A percentile compares a stretch with the other conserved stretches of the same genome.
Evolutionary conservation across 2,113 vertebrate genomes (phyloP).

Genomic region (Macquaria ambigua): DNA sequence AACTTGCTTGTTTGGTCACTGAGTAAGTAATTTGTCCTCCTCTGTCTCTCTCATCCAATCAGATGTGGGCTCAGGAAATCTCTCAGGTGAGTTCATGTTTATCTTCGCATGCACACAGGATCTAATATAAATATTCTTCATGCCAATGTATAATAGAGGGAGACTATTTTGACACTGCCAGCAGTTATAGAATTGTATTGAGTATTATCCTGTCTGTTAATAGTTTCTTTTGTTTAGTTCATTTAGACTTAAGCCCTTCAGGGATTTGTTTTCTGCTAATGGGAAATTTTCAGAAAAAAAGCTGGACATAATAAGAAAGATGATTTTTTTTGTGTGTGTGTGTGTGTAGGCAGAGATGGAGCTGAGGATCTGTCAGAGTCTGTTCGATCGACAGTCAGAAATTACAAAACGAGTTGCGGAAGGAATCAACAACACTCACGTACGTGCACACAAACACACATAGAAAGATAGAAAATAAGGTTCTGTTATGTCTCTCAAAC

Average conservation of each 20-base stretch:
- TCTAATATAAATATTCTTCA: neutral
- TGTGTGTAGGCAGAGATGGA: slow-evolving; percentile 92
- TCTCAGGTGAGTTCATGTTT: slow-evolving; percentile 68
- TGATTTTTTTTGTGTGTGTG: slow-evolving; percentile 2
- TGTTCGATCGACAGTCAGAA: slow-evolving; percentile 95
- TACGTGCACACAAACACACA: slow-evolving; percentile 75
- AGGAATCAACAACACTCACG: slow-evolving; percentile 92
- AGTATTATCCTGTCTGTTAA: neutral
- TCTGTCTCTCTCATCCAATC: slow-evolving; percentile 51
- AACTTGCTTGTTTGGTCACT: neutral
- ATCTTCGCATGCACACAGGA: neutral
- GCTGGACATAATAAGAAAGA: neutral
- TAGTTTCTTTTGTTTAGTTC: neutral
- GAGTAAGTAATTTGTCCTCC: neutral
- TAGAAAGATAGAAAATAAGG: neutral
- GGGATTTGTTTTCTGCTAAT: slow-evolving; percentile 28
- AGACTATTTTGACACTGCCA: neutral
- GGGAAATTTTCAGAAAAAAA: slow-evolving; percentile 7
- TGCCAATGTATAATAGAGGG: neutral
- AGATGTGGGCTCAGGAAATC: slow-evolving; percentile 84
- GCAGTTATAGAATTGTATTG: neutral
- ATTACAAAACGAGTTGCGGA: slow-evolving; percentile 90
- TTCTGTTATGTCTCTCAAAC: neutral
- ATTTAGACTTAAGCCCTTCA: slow-evolving; percentile 9
- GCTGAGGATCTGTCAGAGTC: slow-evolving; percentile 92